Conservation (phyloP, 2,888 invertebrate genomes). For the Punctoribates punctum region DNA sequence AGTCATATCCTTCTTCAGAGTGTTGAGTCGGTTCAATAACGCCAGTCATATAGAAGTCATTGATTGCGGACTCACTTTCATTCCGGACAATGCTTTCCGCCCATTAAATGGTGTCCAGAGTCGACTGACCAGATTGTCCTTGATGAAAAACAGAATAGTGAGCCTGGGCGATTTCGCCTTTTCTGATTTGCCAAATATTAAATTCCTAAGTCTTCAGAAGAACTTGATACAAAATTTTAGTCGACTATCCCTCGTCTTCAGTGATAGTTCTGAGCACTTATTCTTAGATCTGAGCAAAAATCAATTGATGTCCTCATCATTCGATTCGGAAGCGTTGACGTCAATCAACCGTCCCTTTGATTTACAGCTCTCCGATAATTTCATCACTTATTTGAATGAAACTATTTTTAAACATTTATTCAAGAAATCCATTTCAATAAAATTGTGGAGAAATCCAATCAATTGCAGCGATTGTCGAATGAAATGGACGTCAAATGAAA, state of each 20-base stretch:
- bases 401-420: conserved; percentile 21
- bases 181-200: conserved; percentile 13
- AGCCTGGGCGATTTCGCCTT: conserved; percentile 1
- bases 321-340: neutral
- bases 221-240: neutral
- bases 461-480: conserved; percentile 40
- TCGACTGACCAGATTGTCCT: conserved; percentile 11
- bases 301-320: conserved; percentile 14
- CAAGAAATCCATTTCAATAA: conserved; percentile 9
- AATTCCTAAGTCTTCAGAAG: neutral
- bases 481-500: conserved; percentile 34
- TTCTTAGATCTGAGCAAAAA: conserved; percentile 38
- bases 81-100: conserved; percentile 8
- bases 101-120: neutral
- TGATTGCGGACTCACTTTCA: conserved; percentile 13
- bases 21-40: conserved; percentile 14
- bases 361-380: conserved; percentile 36
- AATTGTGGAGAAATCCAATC: conserved; percentile 36
- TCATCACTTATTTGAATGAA: conserved; percentile 27
- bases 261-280: neutral
- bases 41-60: conserved; percentile 19
- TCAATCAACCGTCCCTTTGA: conserved; percentile 35
- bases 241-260: neutral
- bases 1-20: neutral
- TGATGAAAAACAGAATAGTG: neutral